phyloP scores from a whole-genome alignment of 2,888 invertebrate species.

The Malthinus seriepunctatus region DNA sequence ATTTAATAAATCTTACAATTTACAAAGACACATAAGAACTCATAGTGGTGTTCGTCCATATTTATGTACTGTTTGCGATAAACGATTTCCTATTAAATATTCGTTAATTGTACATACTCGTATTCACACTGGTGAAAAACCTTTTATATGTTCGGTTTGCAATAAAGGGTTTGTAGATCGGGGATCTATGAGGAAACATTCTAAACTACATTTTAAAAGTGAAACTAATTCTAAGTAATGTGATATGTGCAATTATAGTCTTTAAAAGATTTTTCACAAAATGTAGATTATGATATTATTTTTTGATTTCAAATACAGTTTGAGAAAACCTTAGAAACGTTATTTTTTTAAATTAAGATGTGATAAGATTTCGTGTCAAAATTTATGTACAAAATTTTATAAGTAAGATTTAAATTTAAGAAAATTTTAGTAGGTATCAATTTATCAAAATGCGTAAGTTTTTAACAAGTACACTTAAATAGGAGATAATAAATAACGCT shows the following conservation, averaged over 20 bases:
- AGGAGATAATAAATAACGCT: no score
- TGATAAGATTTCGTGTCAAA: no score
- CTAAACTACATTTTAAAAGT: constrained; percentile 1
- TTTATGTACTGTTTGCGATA: constrained; percentile 8
- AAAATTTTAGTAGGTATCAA: not conserved
- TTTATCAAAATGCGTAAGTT: not conserved
- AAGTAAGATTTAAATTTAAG: not conserved
- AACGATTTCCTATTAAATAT: constrained; percentile 6
- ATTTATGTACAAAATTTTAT: no score
- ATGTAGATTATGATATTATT: no score
- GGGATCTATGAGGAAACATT: constrained; percentile 7
- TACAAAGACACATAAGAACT: constrained; percentile 8
- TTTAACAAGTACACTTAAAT: no score
- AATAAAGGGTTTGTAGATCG: constrained; percentile 9
- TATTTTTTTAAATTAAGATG: no score
- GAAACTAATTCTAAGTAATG: no score
- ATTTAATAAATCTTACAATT: constrained; percentile 16
- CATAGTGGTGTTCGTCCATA: constrained; percentile 10
- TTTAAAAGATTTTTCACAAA: no score
- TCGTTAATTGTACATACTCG: constrained; percentile 9
- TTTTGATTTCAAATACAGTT: no score
- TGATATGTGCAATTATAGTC: no score
- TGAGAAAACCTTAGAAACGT: no score
- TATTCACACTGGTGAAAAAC: constrained; percentile 17
- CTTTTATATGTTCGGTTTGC: constrained; percentile 8